Base-by-base conservation (phyloP, 1,140 invertebrate genomes). In the Diorhabda carinulata region DNA sequence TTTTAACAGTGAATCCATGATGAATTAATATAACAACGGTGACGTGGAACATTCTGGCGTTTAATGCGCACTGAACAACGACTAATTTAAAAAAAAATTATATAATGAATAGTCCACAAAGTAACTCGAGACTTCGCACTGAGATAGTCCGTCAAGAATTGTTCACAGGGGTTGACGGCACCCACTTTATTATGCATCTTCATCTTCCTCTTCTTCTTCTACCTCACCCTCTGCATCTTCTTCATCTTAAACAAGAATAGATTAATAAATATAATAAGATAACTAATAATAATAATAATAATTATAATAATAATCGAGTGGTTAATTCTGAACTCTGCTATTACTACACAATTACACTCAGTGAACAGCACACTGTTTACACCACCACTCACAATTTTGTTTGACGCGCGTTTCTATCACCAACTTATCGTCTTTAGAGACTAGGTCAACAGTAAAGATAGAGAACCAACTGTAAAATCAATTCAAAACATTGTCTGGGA, bases 171-270 rank as follows among this genome's bases (percentile, higher is more conserved):
- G 71, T 69, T 72, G 69, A 65, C 68, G 70, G 70, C 66, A 65
- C 65, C 71, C 70, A 68, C 57, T 70, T 69, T 77, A 81, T 81
- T 81, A 81, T 81, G 79, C 80, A 74, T 79, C 78, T 43, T 80
- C 72, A 60, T 77, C 79, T 44, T 81, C 79, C 52, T 81, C 80
- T 66, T 79, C 78, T 64, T 78, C 78, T 64, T 76, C 78, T 66
- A 73, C 80, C 70, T 79, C 80, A 40, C 74, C 78, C 66, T 79
- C 80, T 67, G 75, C 78, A 58, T 81, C 80, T 40, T 80, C 79
- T 60, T 81, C 79, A 63, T 81, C 80, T 80, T 73, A 73, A 73
- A 70, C 73, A 71, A 68, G 62, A 74, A 43, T 67, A 69, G 2
- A 52, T 2, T 25, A 1, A 25, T 25, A 25, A 25, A 25, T 25